Evolutionary conservation across 2,113 vertebrate species (phyloP).

Genomic region (Pungitius pungitius): DNA sequence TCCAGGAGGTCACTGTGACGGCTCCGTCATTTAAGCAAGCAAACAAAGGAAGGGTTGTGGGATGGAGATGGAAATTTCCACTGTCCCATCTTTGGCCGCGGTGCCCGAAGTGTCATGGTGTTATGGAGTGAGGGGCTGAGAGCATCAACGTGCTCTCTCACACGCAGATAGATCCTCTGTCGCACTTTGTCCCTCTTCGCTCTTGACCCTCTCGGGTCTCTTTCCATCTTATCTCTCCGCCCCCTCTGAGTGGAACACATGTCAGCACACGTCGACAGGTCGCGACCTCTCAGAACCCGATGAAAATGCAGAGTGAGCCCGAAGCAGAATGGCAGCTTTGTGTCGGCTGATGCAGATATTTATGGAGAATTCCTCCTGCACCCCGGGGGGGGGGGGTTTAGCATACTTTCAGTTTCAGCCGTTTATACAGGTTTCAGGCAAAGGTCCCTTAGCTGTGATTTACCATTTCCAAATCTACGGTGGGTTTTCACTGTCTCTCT

Average conservation of each 20-base stretch:
- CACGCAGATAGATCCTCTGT: background rate
- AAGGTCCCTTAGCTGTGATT: slow-evolving; percentile 24
- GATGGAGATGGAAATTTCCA: slow-evolving; percentile 56
- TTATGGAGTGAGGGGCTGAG: background rate
- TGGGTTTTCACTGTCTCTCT: slow-evolving; percentile 40
- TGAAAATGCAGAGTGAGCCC: slow-evolving; percentile 42
- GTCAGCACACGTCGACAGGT: slow-evolving; percentile 42
- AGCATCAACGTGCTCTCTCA: slow-evolving; percentile 8
- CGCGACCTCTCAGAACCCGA: slow-evolving; percentile 54
- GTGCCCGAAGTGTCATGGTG: background rate
- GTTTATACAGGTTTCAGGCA: slow-evolving; percentile 34
- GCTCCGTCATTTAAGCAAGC: slow-evolving; percentile 26
- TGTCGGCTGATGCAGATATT: slow-evolving; percentile 61
- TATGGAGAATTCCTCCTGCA: slow-evolving; percentile 44
- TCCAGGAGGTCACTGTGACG: slow-evolving; percentile 41
- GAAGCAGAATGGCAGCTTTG: slow-evolving; percentile 51
- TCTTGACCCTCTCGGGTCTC: slow-evolving; percentile 7
- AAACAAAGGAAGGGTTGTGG: slow-evolving; percentile 39
- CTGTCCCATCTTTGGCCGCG: background rate
- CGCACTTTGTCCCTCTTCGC: background rate
- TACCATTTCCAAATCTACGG: slow-evolving; percentile 12
- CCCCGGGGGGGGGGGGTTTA: slow-evolving; percentile 15
- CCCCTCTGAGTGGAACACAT: slow-evolving; percentile 8
- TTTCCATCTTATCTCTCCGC: slow-evolving; percentile 24
- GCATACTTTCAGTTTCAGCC: slow-evolving; percentile 29